These are phyloP conservation scores for Triplophysa dalaica DNA, from an alignment of 2,113 vertebrate species.

Conservation along the genomic window DNA sequence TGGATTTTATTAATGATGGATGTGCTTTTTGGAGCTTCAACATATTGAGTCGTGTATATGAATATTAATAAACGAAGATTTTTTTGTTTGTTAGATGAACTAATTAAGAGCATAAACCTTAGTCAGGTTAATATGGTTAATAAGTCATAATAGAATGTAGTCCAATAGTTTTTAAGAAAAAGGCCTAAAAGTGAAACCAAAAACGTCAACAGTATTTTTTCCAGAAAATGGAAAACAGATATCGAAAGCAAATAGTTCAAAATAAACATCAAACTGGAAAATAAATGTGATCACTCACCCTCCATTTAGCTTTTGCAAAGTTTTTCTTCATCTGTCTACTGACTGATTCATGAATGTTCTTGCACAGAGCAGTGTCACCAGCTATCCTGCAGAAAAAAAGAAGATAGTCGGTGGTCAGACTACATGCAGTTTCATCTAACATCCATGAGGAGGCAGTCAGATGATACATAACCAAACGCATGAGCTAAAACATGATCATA, in stretches of 20 bases:
- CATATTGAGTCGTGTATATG: too few species aligned
- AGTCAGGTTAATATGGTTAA: too few species aligned
- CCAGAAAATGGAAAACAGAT: too few species aligned
- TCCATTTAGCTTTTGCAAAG: slow-evolving; percentile 99
- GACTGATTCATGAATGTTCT: slow-evolving; percentile 97
- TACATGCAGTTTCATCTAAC: neutral
- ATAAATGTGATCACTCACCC: slow-evolving; percentile 77
- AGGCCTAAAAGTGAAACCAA: too few species aligned
- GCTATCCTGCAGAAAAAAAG: slow-evolving; percentile 85
- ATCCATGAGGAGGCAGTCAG: neutral
- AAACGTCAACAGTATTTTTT: too few species aligned
- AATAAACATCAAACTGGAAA: too few species aligned
- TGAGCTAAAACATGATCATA: neutral
- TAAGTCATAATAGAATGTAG: too few species aligned
- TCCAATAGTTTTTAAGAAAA: neutral
- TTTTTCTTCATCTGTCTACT: slow-evolving; percentile 99
- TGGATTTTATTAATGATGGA: too few species aligned
- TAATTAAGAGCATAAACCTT: neutral
- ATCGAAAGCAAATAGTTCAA: too few species aligned
- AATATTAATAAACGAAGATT: too few species aligned
- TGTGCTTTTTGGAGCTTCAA: too few species aligned
- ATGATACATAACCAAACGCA: neutral
- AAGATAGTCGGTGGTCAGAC: neutral
- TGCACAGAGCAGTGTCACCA: slow-evolving; percentile 92
- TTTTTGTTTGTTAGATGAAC: neutral